Evolutionary conservation across 2,888 invertebrate species (phyloP).

Genomic region (Mechanitis mazaeus): DNA sequence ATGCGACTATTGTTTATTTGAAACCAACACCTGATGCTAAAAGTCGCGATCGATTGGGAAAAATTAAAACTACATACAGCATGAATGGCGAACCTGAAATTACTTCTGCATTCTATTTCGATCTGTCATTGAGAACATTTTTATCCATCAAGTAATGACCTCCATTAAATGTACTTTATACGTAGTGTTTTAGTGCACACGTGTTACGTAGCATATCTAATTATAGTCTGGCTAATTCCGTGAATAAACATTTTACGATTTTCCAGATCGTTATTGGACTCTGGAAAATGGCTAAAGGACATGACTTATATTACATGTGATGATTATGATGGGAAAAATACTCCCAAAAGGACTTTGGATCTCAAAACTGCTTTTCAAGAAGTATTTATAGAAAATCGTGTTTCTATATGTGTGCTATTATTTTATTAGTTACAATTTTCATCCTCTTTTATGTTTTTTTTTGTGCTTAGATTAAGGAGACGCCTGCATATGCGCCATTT

Average conservation of each 20-base stretch:
- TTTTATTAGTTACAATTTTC: not conserved
- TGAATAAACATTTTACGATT: conserved; percentile 59
- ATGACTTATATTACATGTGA: conserved; percentile 86
- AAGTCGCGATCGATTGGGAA: conserved; percentile 82
- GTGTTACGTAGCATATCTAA: conserved; percentile 54
- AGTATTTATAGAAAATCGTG: conserved; percentile 11
- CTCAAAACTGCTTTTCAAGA: conserved; percentile 78
- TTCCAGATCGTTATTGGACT: conserved; percentile 81
- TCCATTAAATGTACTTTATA: conserved; percentile 48
- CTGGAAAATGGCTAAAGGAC: conserved; percentile 84
- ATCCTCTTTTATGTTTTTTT: not conserved
- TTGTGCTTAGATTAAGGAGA: conserved; percentile 72
- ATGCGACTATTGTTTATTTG: conserved; percentile 85
- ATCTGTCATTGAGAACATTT: conserved; percentile 84
- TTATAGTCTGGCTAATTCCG: conserved; percentile 64
- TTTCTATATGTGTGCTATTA: no score
- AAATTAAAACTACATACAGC: conserved; percentile 83
- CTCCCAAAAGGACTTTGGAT: conserved; percentile 83
- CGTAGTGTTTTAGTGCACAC: conserved; percentile 47
- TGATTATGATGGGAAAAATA: conserved; percentile 85
- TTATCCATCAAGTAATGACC: conserved; percentile 82
- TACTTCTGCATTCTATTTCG: conserved; percentile 91
- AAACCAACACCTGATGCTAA: conserved; percentile 82
- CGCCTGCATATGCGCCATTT: conserved; percentile 83
- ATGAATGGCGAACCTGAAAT: conserved; percentile 84